phyloP scores from a whole-genome alignment of 2,888 invertebrate genomes.

The Drosophila tanythrix region DNA sequence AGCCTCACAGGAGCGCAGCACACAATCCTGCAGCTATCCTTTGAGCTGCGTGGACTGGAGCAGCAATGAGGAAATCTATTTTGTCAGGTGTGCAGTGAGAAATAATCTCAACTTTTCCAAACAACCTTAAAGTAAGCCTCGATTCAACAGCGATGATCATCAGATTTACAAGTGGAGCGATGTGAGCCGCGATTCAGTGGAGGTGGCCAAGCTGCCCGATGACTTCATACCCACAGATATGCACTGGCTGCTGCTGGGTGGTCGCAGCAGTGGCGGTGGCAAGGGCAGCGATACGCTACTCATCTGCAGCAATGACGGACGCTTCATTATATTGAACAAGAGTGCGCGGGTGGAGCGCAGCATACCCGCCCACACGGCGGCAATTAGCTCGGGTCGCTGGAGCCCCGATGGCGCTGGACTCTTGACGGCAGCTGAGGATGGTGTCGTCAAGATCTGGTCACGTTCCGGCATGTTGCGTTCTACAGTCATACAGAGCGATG shows the following conservation, averaged over 20 bases:
- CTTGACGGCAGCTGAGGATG: conserved; percentile 97
- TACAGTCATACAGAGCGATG: conserved; percentile 92
- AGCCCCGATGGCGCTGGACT: conserved; percentile 98
- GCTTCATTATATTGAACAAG: conserved; percentile 94
- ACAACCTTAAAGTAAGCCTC: neutral
- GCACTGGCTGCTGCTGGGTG: conserved; percentile 89
- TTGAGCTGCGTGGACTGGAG: conserved; percentile 97
- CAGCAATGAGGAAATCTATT: conserved; percentile 96
- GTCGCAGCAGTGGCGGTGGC: conserved; percentile 83
- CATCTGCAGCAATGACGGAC: conserved; percentile 95
- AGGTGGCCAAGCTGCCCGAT: conserved; percentile 91
- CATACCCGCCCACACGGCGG: conserved; percentile 96
- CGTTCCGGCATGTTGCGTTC: conserved; percentile 97
- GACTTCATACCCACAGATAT: conserved; percentile 95
- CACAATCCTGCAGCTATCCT: conserved; percentile 86
- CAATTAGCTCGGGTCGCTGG: conserved; percentile 95
- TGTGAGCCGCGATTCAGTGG: conserved; percentile 90
- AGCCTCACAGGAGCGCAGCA: conserved; percentile 12
- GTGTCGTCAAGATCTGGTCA: conserved; percentile 98
- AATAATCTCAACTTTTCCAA: too few relatives aligned
- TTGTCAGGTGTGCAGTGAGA: conserved; percentile 89
- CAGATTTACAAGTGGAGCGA: conserved; percentile 95
- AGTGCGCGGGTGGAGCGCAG: conserved; percentile 96
- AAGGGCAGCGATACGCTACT: conserved; percentile 90
- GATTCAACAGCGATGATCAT: conserved; percentile 92